Conservation (phyloP, 2,888 invertebrate species). For the Mechanitis messenoides region DNA sequence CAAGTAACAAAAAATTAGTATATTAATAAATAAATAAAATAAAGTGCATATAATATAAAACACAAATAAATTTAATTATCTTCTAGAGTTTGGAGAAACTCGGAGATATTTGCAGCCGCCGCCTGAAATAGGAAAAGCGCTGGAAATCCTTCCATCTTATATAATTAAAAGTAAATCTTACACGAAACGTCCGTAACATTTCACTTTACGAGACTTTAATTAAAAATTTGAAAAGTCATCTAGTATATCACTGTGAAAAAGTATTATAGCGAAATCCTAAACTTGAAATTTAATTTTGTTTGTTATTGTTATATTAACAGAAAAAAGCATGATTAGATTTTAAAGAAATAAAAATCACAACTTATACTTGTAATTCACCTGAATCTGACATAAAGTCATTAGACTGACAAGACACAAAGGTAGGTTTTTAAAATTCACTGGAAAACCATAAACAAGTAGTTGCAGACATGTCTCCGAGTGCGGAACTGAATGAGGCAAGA, state of each 20-base stretch:
- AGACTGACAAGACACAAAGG: constrained; percentile 24
- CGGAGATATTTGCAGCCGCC: constrained; percentile 5
- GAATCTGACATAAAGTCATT: constrained; percentile 20
- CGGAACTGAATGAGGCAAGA: no score
- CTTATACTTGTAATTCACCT: not conserved
- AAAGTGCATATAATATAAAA: not conserved
- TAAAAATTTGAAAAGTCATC: constrained; percentile 5
- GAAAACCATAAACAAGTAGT: constrained; percentile 29
- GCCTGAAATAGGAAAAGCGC: constrained; percentile 8
- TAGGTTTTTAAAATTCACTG: constrained; percentile 29
- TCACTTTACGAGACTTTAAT: constrained; percentile 5
- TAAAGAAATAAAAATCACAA: not conserved
- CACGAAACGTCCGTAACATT: constrained; percentile 7
- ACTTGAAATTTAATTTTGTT: no score
- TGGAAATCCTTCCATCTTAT: constrained; percentile 6
- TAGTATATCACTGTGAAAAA: constrained; percentile 1
- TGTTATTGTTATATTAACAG: no score
- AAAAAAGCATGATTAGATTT: not conserved
- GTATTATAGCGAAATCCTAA: not conserved
- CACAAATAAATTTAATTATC: constrained; percentile 6
- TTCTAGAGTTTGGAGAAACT: constrained; percentile 4
- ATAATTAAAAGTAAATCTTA: constrained; percentile 8
- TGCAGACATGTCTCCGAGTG: constrained; percentile 17
- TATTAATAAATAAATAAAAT: not conserved
- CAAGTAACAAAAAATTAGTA: not conserved